phyloP scores from a whole-genome alignment of 2,113 vertebrate species.

The Pyxicephalus adspersus region DNA sequence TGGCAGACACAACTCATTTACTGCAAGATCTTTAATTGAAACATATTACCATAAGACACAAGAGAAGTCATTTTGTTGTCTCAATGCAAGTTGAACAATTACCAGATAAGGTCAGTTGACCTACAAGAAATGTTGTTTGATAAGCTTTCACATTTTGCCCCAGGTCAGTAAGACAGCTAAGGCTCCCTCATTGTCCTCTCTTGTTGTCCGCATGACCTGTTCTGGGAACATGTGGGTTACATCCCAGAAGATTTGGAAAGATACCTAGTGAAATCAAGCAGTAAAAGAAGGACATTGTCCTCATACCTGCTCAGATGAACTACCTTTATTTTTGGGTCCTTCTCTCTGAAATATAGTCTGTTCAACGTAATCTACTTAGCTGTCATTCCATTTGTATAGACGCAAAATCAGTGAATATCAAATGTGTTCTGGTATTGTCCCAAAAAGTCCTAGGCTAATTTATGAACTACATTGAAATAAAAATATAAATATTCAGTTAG shows the following conservation, averaged over 20 bases:
- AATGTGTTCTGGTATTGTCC: too few relatives aligned
- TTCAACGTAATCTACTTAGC: too few relatives aligned
- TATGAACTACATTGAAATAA: too few relatives aligned
- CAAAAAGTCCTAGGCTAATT: too few relatives aligned
- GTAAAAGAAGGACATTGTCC: not conserved
- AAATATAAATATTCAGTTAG: too few relatives aligned
- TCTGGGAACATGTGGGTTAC: slow-evolving; percentile 19
- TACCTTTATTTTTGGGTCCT: not conserved
- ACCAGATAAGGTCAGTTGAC: slow-evolving; percentile 56
- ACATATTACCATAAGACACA: slow-evolving; percentile 20
- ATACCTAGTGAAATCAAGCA: not conserved
- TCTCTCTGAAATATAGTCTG: too few relatives aligned
- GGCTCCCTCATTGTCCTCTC: slow-evolving; percentile 22
- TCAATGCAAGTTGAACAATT: slow-evolving; percentile 28
- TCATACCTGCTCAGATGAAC: not conserved
- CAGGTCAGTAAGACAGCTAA: slow-evolving; percentile 20
- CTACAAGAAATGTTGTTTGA: slow-evolving; percentile 51
- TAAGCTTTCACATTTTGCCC: slow-evolving; percentile 42
- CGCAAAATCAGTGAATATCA: too few relatives aligned
- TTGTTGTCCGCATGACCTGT: not conserved
- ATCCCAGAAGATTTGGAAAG: slow-evolving; percentile 17
- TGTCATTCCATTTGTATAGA: too few relatives aligned
- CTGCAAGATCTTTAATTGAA: slow-evolving; percentile 28
- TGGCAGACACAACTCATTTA: slow-evolving; percentile 25
- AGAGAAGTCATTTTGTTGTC: slow-evolving; percentile 14